Evolutionary conservation across 2,888 invertebrate species (phyloP), one percentile per base, ranked within the genome.

Genomic region (Ophion slaviceki): DNA sequence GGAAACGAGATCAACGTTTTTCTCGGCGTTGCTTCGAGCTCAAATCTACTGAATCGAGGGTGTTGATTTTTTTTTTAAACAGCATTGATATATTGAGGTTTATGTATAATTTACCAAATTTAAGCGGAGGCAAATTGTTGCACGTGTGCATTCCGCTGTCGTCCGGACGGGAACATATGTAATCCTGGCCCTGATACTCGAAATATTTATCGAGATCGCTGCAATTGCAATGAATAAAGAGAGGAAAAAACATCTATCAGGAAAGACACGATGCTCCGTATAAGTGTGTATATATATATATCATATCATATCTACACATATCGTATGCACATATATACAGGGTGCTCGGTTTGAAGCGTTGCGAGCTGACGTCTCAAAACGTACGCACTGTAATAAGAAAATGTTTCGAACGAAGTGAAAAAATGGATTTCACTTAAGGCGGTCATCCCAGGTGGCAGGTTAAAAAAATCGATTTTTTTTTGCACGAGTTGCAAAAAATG

Each of bases 111-210:
- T 92, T 89, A 92, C 94, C 94, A 17, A 94, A 89, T 90, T 94
- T 94, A 70, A 95, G 94, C 24, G 97, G 97, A 82, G 99, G 98
- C 90, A 99, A 96, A 93, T 97, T 95, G 76, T 96, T 95, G 94
- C 99, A 99, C 62, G 95, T 95, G 94, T 99, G 99, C 98, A 99
- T 98, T 53, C 99, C 99, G 88, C 97, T 98, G 94, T 98, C 98
- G 90, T 98, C 97, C 57, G 97, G 97, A 90, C 97, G 96, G 88
- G 98, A 98, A 95, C 99, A 99, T 92, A 99, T 99, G 95, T 99
- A 99, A 94, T 99, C 99, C 95, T 98, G 96, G 92, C 98, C 98
- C 94, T 97, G 97, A 95, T 97, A 96, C 94, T 97, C 97, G 95
- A 98, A 98, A 96, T 97, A 97, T 93, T 97, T 96, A 91, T 97